Conservation (phyloP, 2,797 vertebrate genomes). For the Sciurus vulgaris region DNA sequence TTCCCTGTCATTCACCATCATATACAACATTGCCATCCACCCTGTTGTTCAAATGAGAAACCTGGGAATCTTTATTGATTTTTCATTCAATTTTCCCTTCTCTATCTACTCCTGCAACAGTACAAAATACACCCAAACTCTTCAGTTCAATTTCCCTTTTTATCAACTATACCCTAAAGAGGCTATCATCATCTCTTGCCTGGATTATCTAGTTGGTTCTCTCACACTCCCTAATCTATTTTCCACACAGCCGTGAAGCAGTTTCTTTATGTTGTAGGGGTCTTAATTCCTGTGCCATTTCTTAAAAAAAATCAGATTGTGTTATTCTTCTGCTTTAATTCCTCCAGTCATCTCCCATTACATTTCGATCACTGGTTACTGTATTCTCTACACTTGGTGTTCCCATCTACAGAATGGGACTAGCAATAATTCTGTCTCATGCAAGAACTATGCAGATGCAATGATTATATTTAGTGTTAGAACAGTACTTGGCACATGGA, state of each 20-base stretch:
- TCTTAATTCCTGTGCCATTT: neutral
- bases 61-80: neutral
- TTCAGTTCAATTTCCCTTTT: neutral
- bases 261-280: neutral
- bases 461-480: neutral
- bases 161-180: neutral
- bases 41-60: neutral
- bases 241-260: neutral
- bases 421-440: neutral
- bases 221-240: neutral
- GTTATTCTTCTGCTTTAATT: neutral
- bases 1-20: neutral
- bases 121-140: neutral
- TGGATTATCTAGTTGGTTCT: neutral
- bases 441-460: neutral
- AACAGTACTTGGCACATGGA: neutral
- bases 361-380: neutral
- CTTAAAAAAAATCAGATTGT: neutral
- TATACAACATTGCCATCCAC: neutral
- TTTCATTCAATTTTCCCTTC: neutral
- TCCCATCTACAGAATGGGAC: neutral
- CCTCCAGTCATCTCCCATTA: neutral
- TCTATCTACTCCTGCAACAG: neutral
- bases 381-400: neutral
- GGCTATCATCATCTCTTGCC: neutral